These are phyloP conservation scores for Sebastes vulpes DNA, from an alignment of 2,797 vertebrate genomes.

Conservation along the genomic window DNA sequence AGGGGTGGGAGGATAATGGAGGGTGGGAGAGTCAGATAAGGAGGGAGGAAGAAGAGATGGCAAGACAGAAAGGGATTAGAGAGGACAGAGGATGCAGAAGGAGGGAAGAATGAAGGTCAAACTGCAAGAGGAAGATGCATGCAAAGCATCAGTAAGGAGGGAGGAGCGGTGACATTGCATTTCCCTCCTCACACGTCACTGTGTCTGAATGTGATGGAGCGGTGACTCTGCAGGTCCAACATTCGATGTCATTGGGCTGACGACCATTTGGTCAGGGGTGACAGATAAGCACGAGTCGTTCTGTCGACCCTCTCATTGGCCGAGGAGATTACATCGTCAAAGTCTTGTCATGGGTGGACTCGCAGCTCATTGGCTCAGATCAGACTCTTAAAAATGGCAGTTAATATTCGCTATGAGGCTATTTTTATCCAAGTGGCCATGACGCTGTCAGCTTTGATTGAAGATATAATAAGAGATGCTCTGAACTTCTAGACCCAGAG, in stretches of 20 bases:
- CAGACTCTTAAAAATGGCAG: constrained; percentile 33
- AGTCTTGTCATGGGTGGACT: constrained; percentile 19
- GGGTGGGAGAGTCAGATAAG: constrained; percentile 40
- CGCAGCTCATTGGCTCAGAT: constrained; percentile 46
- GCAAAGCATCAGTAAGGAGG: neutral
- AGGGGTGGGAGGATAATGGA: constrained; percentile 40
- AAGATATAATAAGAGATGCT: constrained; percentile 43
- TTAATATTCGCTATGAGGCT: constrained; percentile 55
- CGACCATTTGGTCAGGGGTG: constrained; percentile 12
- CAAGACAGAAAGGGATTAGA: constrained; percentile 37
- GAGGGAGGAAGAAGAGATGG: constrained; percentile 17
- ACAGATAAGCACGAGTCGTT: neutral
- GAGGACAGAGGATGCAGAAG: neutral
- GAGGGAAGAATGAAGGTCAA: constrained; percentile 54
- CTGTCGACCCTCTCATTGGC: constrained; percentile 46
- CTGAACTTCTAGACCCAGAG: constrained; percentile 32
- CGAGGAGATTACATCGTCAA: neutral
- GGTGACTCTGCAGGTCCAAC: constrained; percentile 48
- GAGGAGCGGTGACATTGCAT: constrained; percentile 42
- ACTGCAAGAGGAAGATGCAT: constrained; percentile 4
- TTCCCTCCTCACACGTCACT: constrained; percentile 15
- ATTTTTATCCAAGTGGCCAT: constrained; percentile 66
- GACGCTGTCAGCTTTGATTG: constrained; percentile 64
- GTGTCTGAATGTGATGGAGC: neutral
- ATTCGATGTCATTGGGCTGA: constrained; percentile 40